These are phyloP conservation scores for Elachura formosa DNA, from an alignment of 2,113 vertebrate genomes.

Conservation along the genomic window DNA sequence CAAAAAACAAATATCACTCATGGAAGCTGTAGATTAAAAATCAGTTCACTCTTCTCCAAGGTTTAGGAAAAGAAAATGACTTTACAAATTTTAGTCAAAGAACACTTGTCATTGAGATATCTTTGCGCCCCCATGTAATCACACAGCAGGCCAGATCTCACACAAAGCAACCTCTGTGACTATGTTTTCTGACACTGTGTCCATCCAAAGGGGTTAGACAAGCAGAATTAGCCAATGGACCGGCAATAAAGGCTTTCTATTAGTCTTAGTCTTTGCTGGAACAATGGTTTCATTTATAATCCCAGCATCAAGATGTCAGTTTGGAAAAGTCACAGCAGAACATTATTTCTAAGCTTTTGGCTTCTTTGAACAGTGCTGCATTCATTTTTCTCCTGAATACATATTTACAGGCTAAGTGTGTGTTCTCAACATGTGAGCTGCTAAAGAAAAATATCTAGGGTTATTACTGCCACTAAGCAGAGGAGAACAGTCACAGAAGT, in stretches of 20 bases:
- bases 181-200: conserved; percentile 53
- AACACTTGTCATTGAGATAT: conserved; percentile 53
- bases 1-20: conserved; percentile 37
- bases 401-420: conserved; percentile 36
- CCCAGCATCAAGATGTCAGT: conserved; percentile 44
- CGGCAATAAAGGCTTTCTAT: conserved; percentile 64
- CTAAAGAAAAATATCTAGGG: conserved; percentile 35
- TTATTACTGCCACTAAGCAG: background rate
- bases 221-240: conserved; percentile 51
- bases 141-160: conserved; percentile 54
- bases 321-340: conserved; percentile 62
- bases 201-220: conserved; percentile 64
- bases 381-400: conserved; percentile 53
- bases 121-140: conserved; percentile 30
- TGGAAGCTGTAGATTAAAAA: conserved; percentile 40
- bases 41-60: conserved; percentile 27
- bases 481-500: background rate
- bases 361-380: conserved; percentile 24
- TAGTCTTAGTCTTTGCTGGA: conserved; percentile 14
- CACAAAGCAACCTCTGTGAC: conserved; percentile 66
- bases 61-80: conserved; percentile 36
- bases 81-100: conserved; percentile 62
- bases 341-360: conserved; percentile 55
- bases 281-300: conserved; percentile 66
- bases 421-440: conserved; percentile 21